phyloP scores from a whole-genome alignment of 2,797 vertebrate species.

The Phrynocephalus forsythii region DNA sequence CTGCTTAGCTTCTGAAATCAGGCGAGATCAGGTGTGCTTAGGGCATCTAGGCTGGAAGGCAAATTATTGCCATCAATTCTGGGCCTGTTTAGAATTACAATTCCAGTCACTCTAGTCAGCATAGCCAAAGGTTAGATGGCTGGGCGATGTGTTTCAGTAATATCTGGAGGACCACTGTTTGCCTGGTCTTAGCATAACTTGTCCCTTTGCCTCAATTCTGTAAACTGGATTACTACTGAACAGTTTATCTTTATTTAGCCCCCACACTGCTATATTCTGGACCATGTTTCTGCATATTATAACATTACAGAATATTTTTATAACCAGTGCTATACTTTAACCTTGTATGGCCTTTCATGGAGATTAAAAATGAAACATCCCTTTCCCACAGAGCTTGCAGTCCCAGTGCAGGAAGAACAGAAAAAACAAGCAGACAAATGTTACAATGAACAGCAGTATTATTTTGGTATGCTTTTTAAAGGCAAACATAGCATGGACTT shows the following conservation, averaged over 20 bases:
- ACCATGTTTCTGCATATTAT: neutral
- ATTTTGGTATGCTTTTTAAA: neutral
- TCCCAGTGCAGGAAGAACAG: conserved; percentile 22
- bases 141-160: no score
- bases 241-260: neutral
- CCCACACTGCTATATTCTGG: neutral
- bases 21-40: no score
- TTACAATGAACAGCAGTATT: conserved; percentile 31
- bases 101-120: no score
- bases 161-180: no score
- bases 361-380: conserved; percentile 43
- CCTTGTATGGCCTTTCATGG: neutral
- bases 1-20: no score
- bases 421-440: conserved; percentile 13
- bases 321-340: conserved; percentile 16
- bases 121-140: no score
- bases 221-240: neutral
- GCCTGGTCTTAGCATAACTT: neutral
- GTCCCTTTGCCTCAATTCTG: neutral
- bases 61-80: no score
- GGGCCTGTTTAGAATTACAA: no score
- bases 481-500: neutral
- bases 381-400: conserved; percentile 23
- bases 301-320: neutral
- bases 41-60: no score